Percentiles rank a stretch among this genome's conserved stretches.
phyloP scores from a whole-genome alignment of 1,140 invertebrate species.

The Drosophila paulistorum region DNA sequence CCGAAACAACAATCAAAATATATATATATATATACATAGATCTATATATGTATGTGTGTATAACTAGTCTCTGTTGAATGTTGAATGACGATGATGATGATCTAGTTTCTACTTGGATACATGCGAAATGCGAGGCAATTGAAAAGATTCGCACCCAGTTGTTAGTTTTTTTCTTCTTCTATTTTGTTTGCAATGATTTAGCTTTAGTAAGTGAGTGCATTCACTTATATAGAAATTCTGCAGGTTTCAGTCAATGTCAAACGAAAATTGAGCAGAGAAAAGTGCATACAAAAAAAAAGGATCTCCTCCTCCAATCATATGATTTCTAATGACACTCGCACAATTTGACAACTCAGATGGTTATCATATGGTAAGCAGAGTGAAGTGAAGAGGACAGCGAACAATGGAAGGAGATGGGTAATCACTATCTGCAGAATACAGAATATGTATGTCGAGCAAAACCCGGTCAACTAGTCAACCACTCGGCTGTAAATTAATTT shows the following conservation, averaged over 20 bases:
- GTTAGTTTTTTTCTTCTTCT: slow-evolving; percentile 30
- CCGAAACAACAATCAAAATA: slow-evolving; percentile 44
- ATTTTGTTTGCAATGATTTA: slow-evolving; percentile 33
- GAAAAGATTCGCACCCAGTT: slow-evolving; percentile 67
- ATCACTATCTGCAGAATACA: neutral
- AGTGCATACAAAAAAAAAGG: neutral
- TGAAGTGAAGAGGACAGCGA: neutral
- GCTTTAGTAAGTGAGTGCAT: slow-evolving; percentile 19
- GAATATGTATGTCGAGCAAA: slow-evolving; percentile 40
- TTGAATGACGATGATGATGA: slow-evolving; percentile 47
- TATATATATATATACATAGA: neutral
- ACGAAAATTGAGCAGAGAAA: slow-evolving; percentile 1
- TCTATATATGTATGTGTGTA: neutral
- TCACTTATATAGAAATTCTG: neutral
- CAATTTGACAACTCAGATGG: no score
- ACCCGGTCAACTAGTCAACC: slow-evolving; percentile 47
- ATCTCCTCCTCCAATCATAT: no score
- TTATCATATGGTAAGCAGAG: no score
- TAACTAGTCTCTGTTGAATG: slow-evolving; percentile 16
- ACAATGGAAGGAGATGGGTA: neutral
- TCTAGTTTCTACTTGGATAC: slow-evolving; percentile 64
- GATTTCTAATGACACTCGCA: no score
- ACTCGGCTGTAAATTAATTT: slow-evolving; percentile 73
- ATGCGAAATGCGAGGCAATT: slow-evolving; percentile 70
- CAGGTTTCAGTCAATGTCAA: slow-evolving; percentile 51